phyloP scores from a whole-genome alignment of 2,113 vertebrate genomes.

The human region GRCh38 chr5:179487001-179487500 shows the following conservation, averaged over 20 bases:
- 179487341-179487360: not conserved
- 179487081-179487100: not conserved
- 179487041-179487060: not conserved
- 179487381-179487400: not conserved
- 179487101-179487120: not conserved
- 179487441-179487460: not conserved
- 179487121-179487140: not conserved
- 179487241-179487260: not conserved
- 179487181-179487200: too few species aligned
- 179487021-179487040: not conserved
- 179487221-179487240: not conserved
- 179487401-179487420: not conserved
- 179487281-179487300: not conserved
- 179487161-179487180: not conserved
- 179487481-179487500: not conserved
- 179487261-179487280: not conserved
- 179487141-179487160: not conserved
- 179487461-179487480: not conserved
- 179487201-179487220: not conserved
- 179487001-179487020: not conserved
- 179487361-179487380: not conserved
- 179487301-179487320: not conserved
- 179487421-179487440: not conserved
- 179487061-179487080: not conserved
- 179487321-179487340: not conserved